Percentiles rank a stretch among this genome's conserved stretches.
These are phyloP conservation scores for Drosophila quadrilineata DNA, from an alignment of 1,140 invertebrate species.

Conservation along the genomic window DNA sequence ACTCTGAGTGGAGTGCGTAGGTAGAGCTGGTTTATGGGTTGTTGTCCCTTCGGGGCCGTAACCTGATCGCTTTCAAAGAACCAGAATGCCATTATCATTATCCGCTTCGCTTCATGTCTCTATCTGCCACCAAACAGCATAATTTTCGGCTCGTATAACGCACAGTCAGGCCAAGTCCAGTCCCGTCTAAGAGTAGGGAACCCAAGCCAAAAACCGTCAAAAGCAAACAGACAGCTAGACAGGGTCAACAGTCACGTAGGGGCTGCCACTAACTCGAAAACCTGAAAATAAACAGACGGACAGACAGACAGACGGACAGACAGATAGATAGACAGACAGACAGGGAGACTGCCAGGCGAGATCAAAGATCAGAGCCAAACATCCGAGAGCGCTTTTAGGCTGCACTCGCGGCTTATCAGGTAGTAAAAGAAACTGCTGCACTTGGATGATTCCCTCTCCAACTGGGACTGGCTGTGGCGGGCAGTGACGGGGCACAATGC, in stretches of 20 bases:
- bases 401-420: constrained; percentile 57
- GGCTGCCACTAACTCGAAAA: constrained; percentile 7
- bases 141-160: constrained; percentile 70
- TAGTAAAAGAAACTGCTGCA: constrained; percentile 72
- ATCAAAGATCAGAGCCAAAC: constrained; percentile 50
- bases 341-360: neutral
- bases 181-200: constrained; percentile 4
- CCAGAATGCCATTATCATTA: constrained; percentile 73
- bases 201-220: neutral
- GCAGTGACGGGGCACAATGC: neutral
- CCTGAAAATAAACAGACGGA: constrained; percentile 18
- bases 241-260: constrained; percentile 60
- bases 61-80: constrained; percentile 69
- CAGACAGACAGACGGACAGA: constrained; percentile 6
- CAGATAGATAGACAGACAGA: constrained; percentile 12
- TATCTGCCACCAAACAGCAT: constrained; percentile 58
- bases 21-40: constrained; percentile 50
- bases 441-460: constrained; percentile 55
- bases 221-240: constrained; percentile 1
- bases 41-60: constrained; percentile 40
- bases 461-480: constrained; percentile 10
- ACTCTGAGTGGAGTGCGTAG: constrained; percentile 38
- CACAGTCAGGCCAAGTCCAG: constrained; percentile 21
- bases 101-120: constrained; percentile 72
- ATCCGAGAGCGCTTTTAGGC: constrained; percentile 27